Base-by-base conservation (phyloP, 2,113 vertebrate species). In the Sphaerodactylus townsendi region DNA sequence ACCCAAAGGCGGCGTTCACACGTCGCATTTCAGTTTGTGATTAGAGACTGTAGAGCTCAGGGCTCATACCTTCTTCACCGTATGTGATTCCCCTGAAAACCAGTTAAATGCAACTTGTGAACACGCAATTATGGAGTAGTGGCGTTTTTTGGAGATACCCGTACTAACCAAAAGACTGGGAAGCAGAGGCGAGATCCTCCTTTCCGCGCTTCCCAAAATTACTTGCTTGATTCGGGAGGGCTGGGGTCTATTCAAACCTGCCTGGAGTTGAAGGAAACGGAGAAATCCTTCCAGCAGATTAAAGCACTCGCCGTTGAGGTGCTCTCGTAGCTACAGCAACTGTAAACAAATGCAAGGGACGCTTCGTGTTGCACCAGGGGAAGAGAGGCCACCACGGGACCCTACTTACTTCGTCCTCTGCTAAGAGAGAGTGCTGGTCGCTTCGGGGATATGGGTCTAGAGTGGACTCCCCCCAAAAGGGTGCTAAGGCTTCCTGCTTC, bases 251-350 rank as follows among this genome's bases (percentile, higher is more conserved):
- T 23, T 14, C 3, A 41, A 56, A 53, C 41, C 19, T 1, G 19
- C 35, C 64, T 10, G 33, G 48, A 15, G 25, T 77, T 59, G 65
- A n/a, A 46, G 7, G 73, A 11, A 46, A 48, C 2, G 44, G 25
- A 1, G 6, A 23, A 28, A 10, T 17, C 33, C 50, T 37, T 14
- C n/a, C 8, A 76, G 50, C 76, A 48, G 71, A 7, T 50, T 33
- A 5, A 71, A 21, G 79, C 10, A 39, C 5, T 3, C 41, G 65
- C 17, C 35, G 73, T 3, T 50, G 30, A 46, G 74, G 41, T 37
- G 9, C 73, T 15, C 65, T 10, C 3, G 83, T 85, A 85, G 75
- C 83, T 78, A 84, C 83, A 84, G 83, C 66, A 84, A 78, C 83
- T 35, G 76, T 72, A 37, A 72, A 79, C 75, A 85, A 50, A 10